Evolutionary conservation across 2,888 invertebrate species (phyloP).

Genomic region (Drosophila meridionalis): DNA sequence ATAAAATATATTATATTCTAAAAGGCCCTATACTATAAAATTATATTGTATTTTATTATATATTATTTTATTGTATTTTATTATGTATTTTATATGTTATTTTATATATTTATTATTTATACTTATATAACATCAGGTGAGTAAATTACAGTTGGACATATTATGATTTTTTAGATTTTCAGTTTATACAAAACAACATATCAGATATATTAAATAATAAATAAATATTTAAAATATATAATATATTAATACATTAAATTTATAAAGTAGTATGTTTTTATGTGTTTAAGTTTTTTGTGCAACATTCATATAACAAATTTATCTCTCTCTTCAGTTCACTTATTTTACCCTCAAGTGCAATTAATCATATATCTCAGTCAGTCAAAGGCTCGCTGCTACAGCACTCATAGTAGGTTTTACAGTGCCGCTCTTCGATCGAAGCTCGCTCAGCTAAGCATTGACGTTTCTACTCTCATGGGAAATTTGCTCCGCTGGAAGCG

Average conservation of each 20-base stretch:
- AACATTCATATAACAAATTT: neutral
- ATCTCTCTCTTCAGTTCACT: too few relatives aligned
- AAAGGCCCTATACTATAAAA: too few relatives aligned
- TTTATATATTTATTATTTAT: too few relatives aligned
- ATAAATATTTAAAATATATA: too few relatives aligned
- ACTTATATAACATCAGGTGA: too few relatives aligned
- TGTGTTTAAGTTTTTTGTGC: neutral
- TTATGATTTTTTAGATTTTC: too few relatives aligned
- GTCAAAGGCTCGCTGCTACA: neutral
- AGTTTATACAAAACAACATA: neutral
- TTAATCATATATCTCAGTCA: neutral
- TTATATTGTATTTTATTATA: too few relatives aligned
- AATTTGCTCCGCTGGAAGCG: slow-evolving; percentile 29
- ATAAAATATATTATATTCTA: too few relatives aligned
- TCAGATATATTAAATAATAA: too few relatives aligned
- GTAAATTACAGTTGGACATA: too few relatives aligned
- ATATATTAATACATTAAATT: neutral
- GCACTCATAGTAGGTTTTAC: neutral
- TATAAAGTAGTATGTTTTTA: neutral
- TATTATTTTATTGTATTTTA: neutral
- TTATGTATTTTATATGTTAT: neutral
- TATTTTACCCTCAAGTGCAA: neutral
- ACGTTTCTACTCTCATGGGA: slow-evolving; percentile 8
- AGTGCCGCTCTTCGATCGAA: slow-evolving; percentile 3
- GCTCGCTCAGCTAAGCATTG: slow-evolving; percentile 17